These are phyloP conservation scores for Agriopis marginaria DNA, from an alignment of 2,888 invertebrate species.

Conservation along the genomic window DNA sequence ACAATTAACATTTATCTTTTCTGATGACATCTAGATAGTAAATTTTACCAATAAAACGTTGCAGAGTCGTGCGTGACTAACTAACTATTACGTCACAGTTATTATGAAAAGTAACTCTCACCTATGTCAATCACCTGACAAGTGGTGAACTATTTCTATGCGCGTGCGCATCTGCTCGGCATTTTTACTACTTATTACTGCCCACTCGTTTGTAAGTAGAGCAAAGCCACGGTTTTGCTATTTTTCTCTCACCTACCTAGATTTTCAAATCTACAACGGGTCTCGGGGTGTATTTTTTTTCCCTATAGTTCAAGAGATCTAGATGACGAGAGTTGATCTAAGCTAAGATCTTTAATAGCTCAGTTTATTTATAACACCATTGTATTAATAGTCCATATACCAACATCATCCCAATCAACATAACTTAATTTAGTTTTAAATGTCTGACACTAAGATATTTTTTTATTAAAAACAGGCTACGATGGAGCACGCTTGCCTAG, in stretches of 20 bases:
- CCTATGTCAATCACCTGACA: slow-evolving; percentile 29
- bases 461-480: too few relatives aligned
- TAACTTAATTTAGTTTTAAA: too few relatives aligned
- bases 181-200: slow-evolving; percentile 10
- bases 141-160: slow-evolving; percentile 30
- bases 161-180: slow-evolving; percentile 25
- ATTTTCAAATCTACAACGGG: too few relatives aligned
- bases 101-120: slow-evolving; percentile 17
- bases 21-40: slow-evolving; percentile 11
- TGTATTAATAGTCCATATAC: too few relatives aligned
- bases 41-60: slow-evolving; percentile 12
- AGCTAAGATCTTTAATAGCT: too few relatives aligned
- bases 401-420: too few relatives aligned
- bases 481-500: too few relatives aligned
- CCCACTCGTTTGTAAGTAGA: background rate
- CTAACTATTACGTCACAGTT: slow-evolving; percentile 13
- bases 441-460: too few relatives aligned
- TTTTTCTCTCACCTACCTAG: background rate
- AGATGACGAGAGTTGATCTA: too few relatives aligned
- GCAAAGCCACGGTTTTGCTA: background rate
- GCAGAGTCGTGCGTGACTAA: slow-evolving; percentile 18
- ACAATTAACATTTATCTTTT: slow-evolving; percentile 15
- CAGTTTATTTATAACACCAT: too few relatives aligned
- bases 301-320: too few relatives aligned
- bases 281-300: too few relatives aligned